These are phyloP conservation scores for Microplitis mediator DNA, from an alignment of 1,140 invertebrate species.

Conservation along the genomic window DNA sequence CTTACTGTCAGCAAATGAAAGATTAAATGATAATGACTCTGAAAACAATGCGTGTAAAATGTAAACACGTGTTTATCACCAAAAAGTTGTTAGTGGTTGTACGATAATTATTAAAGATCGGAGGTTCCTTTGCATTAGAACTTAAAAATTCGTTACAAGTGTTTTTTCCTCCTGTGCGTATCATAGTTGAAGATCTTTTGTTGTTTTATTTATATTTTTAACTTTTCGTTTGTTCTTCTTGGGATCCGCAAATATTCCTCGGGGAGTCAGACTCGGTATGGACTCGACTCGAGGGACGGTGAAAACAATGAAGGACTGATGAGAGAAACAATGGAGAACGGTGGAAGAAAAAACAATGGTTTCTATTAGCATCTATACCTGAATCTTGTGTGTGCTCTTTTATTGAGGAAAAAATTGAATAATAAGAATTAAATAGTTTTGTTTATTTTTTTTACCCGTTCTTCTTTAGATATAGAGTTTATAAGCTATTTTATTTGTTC, in stretches of 20 bases:
- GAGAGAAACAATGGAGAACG: conserved; percentile 30
- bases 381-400: conserved; percentile 20
- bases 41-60: too few species aligned
- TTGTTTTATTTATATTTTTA: neutral
- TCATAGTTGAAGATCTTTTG: neutral
- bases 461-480: neutral
- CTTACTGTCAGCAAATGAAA: too few species aligned
- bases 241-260: conserved; percentile 8
- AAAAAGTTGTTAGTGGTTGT: too few species aligned
- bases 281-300: neutral
- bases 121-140: too few species aligned
- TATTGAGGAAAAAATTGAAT: neutral
- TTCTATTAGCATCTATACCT: conserved; percentile 46
- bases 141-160: too few species aligned
- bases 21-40: too few species aligned
- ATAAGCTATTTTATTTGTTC: neutral
- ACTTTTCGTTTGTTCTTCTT: neutral
- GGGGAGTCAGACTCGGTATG: too few species aligned
- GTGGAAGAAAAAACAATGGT: conserved; percentile 43
- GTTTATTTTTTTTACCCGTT: neutral
- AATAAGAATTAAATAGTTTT: neutral
- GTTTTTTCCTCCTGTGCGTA: neutral
- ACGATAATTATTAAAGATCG: too few species aligned
- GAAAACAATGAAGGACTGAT: neutral
- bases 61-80: too few species aligned